These are phyloP conservation scores for Clarias magur DNA, from an alignment of 2,113 vertebrate species.

Conservation along the genomic window DNA sequence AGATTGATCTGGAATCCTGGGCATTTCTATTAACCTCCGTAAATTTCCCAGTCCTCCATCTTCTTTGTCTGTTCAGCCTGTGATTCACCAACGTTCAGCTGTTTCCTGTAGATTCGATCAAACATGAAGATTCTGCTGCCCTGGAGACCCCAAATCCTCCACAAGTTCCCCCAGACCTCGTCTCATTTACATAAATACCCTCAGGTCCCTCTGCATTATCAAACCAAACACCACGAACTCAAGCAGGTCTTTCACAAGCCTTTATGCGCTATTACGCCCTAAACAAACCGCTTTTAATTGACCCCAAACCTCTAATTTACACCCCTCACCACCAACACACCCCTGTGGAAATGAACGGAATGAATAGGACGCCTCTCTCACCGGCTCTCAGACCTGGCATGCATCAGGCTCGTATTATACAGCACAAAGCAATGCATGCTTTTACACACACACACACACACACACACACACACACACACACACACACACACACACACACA, in stretches of 20 bases:
- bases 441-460: constrained; percentile 20
- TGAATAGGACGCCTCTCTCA: too few species aligned
- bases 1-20: too few species aligned
- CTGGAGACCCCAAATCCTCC: neutral
- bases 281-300: neutral
- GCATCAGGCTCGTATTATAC: neutral
- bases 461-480: constrained; percentile 16
- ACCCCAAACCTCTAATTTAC: neutral
- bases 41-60: neutral
- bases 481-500: neutral
- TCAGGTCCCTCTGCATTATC: neutral
- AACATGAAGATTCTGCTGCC: neutral
- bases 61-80: neutral
- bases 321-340: neutral
- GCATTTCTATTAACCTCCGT: neutral
- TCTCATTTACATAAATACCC: neutral
- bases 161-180: neutral
- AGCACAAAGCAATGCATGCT: constrained; percentile 10
- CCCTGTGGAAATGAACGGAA: neutral
- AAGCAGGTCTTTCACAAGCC: neutral
- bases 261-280: neutral
- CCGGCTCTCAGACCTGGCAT: neutral
- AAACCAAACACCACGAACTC: neutral
- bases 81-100: neutral
- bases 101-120: neutral